Base-by-base conservation (phyloP, 1,140 invertebrate genomes). In the Drosophila orosa region DNA sequence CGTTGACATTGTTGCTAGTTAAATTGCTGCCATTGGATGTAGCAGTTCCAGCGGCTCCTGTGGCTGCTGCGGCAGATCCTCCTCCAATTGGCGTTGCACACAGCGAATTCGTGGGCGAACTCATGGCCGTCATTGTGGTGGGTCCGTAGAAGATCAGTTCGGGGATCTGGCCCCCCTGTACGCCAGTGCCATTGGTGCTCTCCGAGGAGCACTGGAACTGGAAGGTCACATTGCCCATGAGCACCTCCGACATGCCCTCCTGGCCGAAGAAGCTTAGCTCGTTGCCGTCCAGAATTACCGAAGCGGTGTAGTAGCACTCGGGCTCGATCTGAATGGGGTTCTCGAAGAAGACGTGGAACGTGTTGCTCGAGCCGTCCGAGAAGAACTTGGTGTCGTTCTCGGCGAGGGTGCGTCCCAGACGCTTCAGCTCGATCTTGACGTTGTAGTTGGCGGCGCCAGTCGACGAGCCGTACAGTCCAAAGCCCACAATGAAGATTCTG, bases 241-340 rank as follows among this genome's bases (percentile, higher is more conserved):
- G 96, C 12, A 98, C 96, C 93, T 98, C 97, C 86, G 96, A 97
- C 94, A 98, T 95, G 22, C 97, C 97, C 92, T 98, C 97, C 92
- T 98, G 97, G n/a, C 97, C 97, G 92, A 98, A 98, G 91, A 98
- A 98, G 92, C 97, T 98, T 44, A 99, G 93, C 92, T 99, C 98
- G 33, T 95, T 95, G 10, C 97, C 97, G 91, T 98, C 97, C 5
- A 98, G 92, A 73, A 98, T 95, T 3, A 96, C 97, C 3, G 97
- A 98, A 13, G 97, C 97, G 2, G 97, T 98, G 84, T 98, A 98
- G 85, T 97, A 97, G 42, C 95, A 95, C 92, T 98, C 97, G 0
- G 97, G 96, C 87, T 98, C 97, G 60, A 98, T 96, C 92, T 97
- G 96, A 81, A 98, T 97, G 10, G 97, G 97, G 93, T 98, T 96